A percentile compares a stretch with the other conserved stretches of the same genome.
Conservation (phyloP, 92 coral and sea anemone species). For the Pocillopora grandis region DNA sequence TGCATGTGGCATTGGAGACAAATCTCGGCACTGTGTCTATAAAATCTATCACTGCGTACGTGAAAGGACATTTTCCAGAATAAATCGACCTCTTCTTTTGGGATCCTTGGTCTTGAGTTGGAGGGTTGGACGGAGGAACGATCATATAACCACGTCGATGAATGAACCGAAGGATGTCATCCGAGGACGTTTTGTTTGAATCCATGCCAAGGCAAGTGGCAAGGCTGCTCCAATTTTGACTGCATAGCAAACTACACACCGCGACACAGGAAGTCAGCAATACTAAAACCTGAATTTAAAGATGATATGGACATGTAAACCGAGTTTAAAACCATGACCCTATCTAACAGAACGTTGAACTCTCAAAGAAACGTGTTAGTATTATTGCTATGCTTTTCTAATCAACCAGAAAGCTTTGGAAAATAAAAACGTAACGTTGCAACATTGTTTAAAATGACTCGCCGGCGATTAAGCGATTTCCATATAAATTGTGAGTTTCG, state of each 20-base stretch:
- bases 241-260: conserved; percentile 2
- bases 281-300: too few relatives aligned
- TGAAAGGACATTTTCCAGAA: conserved; percentile 15
- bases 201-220: conserved; percentile 13
- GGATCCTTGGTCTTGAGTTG: neutral
- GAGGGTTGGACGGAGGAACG: conserved; percentile 17
- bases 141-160: conserved; percentile 18
- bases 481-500: too few relatives aligned
- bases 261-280: neutral
- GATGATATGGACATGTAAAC: neutral
- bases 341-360: too few relatives aligned
- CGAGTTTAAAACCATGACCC: too few relatives aligned
- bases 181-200: neutral
- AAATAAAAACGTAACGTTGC: too few relatives aligned
- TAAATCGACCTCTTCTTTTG: neutral
- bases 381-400: too few relatives aligned
- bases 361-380: too few relatives aligned
- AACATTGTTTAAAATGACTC: too few relatives aligned
- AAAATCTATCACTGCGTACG: neutral
- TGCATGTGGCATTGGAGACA: neutral
- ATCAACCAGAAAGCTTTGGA: too few relatives aligned
- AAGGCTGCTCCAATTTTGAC: conserved; percentile 11
- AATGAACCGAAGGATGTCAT: conserved; percentile 21
- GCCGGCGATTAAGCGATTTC: too few relatives aligned
- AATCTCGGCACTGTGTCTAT: neutral